Evolutionary conservation across 2,888 invertebrate genomes (phyloP), one percentile per base, ranked within the genome.

Genomic region (Piscicola geometra): DNA sequence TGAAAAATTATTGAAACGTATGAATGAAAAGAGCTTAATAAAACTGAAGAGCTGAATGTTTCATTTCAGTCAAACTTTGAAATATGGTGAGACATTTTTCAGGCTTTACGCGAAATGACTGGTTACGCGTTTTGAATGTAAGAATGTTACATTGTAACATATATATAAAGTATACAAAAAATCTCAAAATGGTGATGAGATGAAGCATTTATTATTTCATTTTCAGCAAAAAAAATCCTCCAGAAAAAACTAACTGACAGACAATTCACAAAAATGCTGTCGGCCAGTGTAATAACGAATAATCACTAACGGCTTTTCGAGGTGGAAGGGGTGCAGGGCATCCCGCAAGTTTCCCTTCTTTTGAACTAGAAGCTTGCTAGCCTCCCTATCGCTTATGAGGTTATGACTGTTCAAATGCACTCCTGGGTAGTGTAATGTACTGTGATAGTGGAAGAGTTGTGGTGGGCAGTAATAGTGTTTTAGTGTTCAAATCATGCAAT

Each of bases 321-420:
- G 75, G 60, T 56, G 74, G 77, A 80, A 82, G 9, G 80, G 81
- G 52, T 79, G 80, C 1, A 76, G 76, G 2, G 82, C 83, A 21
- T 78, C 75, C 9, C 64, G 71, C 35, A 80, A 78, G 76, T 82
- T 79, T 15, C 72, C 64, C 32, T 36, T 76, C 3, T 36, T 68
- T 0, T 78, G 76, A 9, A 77, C 75, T 12, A 67, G 75, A 15
- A 70, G 72, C 5, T 78, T 71, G 1, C 71, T 71, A 5, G 47
- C 71, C 12, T 75, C 50, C 0, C 80, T 80, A 50, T 79, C 56
- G 47, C 80, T 80, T 41, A 82, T 79, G 25, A 82, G 77, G 9
- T 79, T 78, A 5, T 79, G 50, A 5, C 81, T 80, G 75, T 84
- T 83, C 76, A 81, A 81, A 76, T 82, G 81, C 28, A 82, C 77